A percentile compares a stretch with the other conserved stretches of the same genome.
phyloP scores from a whole-genome alignment of 2,797 vertebrate genomes.

The Falco columbarius region DNA sequence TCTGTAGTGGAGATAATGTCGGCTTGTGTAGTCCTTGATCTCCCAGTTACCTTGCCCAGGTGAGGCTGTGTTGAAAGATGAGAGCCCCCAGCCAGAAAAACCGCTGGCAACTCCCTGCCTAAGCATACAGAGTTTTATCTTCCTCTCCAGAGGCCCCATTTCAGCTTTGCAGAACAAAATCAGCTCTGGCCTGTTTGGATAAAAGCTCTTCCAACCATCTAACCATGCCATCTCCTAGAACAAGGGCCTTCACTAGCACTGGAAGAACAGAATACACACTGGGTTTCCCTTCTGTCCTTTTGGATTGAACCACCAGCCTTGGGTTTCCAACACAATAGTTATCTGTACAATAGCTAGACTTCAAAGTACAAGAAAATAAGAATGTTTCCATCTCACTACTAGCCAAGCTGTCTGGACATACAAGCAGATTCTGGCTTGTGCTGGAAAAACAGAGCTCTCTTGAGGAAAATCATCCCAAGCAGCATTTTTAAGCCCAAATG shows the following conservation, averaged over 20 bases:
- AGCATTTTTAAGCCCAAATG: neutral
- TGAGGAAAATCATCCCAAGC: neutral
- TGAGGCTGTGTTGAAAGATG: neutral
- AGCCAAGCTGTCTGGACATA: neutral
- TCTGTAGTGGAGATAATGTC: neutral
- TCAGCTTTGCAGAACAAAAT: neutral
- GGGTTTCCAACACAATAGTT: neutral
- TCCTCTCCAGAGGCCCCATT: neutral
- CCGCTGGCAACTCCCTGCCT: neutral
- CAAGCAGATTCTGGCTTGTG: neutral
- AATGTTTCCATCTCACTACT: neutral
- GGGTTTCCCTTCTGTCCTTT: neutral
- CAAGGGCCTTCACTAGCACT: neutral
- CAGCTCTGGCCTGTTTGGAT: neutral
- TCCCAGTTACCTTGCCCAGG: neutral
- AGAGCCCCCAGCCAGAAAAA: constrained; percentile 18
- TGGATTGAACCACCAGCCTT: neutral
- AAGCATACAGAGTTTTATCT: neutral
- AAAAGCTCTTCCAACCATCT: neutral
- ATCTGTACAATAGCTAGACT: neutral
- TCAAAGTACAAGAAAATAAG: neutral
- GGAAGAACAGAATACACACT: neutral
- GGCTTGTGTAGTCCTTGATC: neutral
- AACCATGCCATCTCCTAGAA: neutral
- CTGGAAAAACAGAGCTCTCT: neutral